Evolutionary conservation across 2,113 vertebrate genomes (phyloP), one percentile per base, ranked within the genome.

Genomic region (Zosterops japonicus): DNA sequence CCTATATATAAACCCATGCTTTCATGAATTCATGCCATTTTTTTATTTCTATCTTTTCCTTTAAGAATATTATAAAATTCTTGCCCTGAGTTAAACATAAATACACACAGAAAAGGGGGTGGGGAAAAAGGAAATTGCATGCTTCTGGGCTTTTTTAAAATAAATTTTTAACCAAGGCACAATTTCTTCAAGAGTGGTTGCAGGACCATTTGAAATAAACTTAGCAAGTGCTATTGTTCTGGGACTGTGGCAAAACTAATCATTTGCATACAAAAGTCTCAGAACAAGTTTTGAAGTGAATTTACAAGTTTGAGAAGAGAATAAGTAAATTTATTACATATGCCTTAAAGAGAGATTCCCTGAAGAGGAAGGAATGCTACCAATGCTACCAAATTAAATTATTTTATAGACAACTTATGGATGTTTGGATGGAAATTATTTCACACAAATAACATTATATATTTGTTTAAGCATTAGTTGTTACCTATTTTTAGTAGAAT

Each of bases 61-160:
- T 94, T 93, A 94, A 89, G 50, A 92, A 86, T 93, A 95, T 85
- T 97, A 96, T 47, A 95, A 97, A 95, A 78, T 69, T 93, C 94
- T 97, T 96, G 82, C 91, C 89, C 81, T 98, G 92, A 92, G 83
- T 96, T 95, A 93, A 97, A 89, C 90, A 95, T 95, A 97, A 97
- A 96, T 35, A 64, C 50, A 87, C 90, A 89, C 56, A 95, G 29
- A 84, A 90, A 88, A 24, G 39, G 41, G 15, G 15, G 31, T 10
- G 6, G 22, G 44, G 46, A 1, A 5, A 29, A 61, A 60, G 55
- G 53, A 97, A 89, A 84, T 75, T 55, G 80, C 90, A 96, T 97
- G 94, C 83, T 79, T 90, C 67, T 85, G 76, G 41, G 19, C 2
- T 21, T 41, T 65, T 83, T 76, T 52, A 0, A 12, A 82, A 76